phyloP scores from a whole-genome alignment of 2,797 vertebrate species.

The Melanotaenia trifasciata region DNA sequence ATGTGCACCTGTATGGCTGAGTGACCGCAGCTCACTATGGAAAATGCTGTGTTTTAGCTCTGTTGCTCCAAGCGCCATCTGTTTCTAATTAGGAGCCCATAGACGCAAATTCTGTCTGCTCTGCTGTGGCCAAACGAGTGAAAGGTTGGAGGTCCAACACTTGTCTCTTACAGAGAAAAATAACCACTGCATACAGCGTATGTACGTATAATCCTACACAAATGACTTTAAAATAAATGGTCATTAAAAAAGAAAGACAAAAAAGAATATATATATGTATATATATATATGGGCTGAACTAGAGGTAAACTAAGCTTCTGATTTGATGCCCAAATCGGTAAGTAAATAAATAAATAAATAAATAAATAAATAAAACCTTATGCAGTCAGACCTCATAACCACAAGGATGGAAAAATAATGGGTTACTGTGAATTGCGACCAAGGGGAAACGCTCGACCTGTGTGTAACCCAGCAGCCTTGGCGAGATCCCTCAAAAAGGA shows the following conservation, averaged over 20 bases:
- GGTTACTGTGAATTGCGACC: conserved; percentile 72
- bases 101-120: conserved; percentile 75
- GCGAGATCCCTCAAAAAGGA: conserved; percentile 77
- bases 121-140: conserved; percentile 72
- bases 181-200: conserved; percentile 31
- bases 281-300: background rate
- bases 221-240: too few relatives aligned
- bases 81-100: conserved; percentile 85
- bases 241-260: too few relatives aligned
- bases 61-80: conserved; percentile 79
- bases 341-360: background rate
- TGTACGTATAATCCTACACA: too few relatives aligned
- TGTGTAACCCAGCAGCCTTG: conserved; percentile 84
- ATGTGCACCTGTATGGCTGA: conserved; percentile 80
- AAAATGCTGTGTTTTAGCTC: conserved; percentile 59
- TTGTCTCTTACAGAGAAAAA: conserved; percentile 73
- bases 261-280: too few relatives aligned
- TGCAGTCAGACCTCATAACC: conserved; percentile 10
- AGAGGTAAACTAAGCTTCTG: conserved; percentile 48
- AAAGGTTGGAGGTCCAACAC: conserved; percentile 80
- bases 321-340: conserved; percentile 5
- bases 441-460: conserved; percentile 79
- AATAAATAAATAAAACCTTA: conserved; percentile 1
- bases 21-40: conserved; percentile 57
- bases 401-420: conserved; percentile 63